phyloP scores from a whole-genome alignment of 2,113 vertebrate genomes.

The Ceyx margarethae region DNA sequence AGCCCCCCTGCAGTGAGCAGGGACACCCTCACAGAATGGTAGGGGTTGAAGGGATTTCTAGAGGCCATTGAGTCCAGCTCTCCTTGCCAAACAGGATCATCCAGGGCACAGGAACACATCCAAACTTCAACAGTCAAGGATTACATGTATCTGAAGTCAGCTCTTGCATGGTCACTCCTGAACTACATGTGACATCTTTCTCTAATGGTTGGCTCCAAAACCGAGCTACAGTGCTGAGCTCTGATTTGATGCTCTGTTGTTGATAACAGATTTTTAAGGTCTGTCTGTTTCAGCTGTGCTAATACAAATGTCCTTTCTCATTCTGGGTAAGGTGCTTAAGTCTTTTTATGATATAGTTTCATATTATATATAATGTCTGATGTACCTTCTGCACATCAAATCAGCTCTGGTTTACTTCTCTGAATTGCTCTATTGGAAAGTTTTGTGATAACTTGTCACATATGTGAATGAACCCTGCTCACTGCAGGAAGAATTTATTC shows the following conservation, averaged over 20 bases:
- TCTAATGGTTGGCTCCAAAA: no score
- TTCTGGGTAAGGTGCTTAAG: neutral
- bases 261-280: neutral
- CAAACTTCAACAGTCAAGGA: no score
- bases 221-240: no score
- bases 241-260: neutral
- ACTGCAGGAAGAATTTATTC: neutral
- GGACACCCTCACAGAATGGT: no score
- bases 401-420: neutral
- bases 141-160: no score
- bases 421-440: neutral
- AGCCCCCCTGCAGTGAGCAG: no score
- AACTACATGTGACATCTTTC: no score
- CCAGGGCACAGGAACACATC: no score
- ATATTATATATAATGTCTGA: neutral
- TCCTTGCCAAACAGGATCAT: no score
- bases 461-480: neutral
- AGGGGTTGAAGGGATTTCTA: no score
- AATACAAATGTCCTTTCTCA: neutral
- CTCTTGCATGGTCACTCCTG: no score
- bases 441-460: neutral
- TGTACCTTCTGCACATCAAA: neutral
- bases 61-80: no score
- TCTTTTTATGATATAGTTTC: neutral
- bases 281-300: neutral